phyloP scores from a whole-genome alignment of 2,888 invertebrate genomes.

The Dexiosoma caninum region DNA sequence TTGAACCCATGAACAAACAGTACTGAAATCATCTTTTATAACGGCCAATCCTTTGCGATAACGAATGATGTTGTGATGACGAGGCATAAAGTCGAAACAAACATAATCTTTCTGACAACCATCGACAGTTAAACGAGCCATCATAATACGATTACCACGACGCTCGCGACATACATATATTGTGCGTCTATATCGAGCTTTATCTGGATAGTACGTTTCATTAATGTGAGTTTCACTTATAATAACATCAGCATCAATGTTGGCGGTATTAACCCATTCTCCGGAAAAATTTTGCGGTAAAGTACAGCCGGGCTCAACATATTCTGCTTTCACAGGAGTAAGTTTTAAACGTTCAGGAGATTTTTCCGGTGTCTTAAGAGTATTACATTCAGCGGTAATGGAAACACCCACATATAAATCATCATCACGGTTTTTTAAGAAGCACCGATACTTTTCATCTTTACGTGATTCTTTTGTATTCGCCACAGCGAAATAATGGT shows the following conservation, averaged over 20 bases:
- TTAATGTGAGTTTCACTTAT: conserved; percentile 98
- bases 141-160: conserved; percentile 93
- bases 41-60: conserved; percentile 93
- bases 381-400: conserved; percentile 95
- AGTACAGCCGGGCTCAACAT: conserved; percentile 93
- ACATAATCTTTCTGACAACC: conserved; percentile 98
- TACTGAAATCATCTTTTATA: conserved; percentile 92
- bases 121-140: conserved; percentile 97
- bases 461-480: conserved; percentile 97
- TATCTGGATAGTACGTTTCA: conserved; percentile 96
- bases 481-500: conserved; percentile 97
- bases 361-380: conserved; percentile 93
- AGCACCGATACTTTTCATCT: conserved; percentile 96
- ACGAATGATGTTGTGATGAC: conserved; percentile 96
- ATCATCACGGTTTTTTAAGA: conserved; percentile 95
- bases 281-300: conserved; percentile 96
- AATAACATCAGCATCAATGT: conserved; percentile 94
- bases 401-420: conserved; percentile 94
- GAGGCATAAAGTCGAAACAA: conserved; percentile 96
- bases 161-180: conserved; percentile 97
- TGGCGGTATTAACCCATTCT: conserved; percentile 98
- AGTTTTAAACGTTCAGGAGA: conserved; percentile 93
- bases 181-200: conserved; percentile 89
- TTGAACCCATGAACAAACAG: conserved; percentile 96
- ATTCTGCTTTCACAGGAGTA: conserved; percentile 92